These are phyloP conservation scores for Agrotis segetum DNA, from an alignment of 2,888 invertebrate species.

Conservation along the genomic window DNA sequence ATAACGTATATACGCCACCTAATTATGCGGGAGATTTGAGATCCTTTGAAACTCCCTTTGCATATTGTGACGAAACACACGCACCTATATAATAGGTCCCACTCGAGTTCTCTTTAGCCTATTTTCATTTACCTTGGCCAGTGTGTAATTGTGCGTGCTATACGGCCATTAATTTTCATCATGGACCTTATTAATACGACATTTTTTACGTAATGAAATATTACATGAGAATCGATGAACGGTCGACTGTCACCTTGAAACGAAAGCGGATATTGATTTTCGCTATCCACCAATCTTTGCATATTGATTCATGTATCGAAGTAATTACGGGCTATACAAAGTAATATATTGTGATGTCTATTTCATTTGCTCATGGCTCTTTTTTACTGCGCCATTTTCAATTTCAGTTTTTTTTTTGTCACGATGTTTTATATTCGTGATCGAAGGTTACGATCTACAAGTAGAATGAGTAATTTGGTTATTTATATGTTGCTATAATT, in stretches of 20 bases:
- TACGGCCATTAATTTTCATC: constrained; percentile 70
- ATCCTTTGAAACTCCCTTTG: constrained; percentile 46
- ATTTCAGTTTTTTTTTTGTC: constrained; percentile 2
- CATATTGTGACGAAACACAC: constrained; percentile 41
- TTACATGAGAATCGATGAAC: constrained; percentile 67
- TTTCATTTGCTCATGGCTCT: constrained; percentile 26
- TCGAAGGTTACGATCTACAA: constrained; percentile 3
- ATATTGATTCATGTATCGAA: constrained; percentile 57
- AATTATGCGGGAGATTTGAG: constrained; percentile 51
- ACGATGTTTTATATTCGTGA: background rate
- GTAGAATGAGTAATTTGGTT: background rate
- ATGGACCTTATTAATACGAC: constrained; percentile 69
- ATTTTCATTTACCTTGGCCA: constrained; percentile 69
- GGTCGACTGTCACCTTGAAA: constrained; percentile 64
- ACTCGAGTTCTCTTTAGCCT: constrained; percentile 38
- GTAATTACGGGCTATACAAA: constrained; percentile 51
- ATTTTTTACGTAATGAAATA: constrained; percentile 68
- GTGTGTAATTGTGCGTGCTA: constrained; percentile 71
- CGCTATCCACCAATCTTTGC: constrained; percentile 58
- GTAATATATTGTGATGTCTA: constrained; percentile 28
- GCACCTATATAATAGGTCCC: constrained; percentile 28
- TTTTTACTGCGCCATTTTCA: constrained; percentile 21
- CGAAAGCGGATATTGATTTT: constrained; percentile 64
- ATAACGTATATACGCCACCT: constrained; percentile 32
- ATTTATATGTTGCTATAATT: constrained; percentile 44